Conservation (phyloP, 2,797 vertebrate species). For the Karalla daura region DNA sequence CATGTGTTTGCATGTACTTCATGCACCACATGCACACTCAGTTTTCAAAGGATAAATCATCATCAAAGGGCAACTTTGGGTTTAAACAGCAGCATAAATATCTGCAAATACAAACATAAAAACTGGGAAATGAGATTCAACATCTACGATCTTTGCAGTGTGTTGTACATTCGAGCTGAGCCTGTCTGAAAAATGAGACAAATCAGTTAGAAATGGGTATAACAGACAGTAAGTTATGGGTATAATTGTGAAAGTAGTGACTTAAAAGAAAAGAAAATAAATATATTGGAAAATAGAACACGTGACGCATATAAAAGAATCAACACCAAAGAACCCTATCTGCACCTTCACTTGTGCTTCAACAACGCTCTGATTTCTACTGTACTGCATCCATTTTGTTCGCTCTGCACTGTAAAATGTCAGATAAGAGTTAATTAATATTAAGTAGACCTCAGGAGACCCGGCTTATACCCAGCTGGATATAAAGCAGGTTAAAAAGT, state of each 20-base stretch:
- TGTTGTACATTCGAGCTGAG: background rate
- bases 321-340: background rate
- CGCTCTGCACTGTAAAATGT: background rate
- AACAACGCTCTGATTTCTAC: background rate
- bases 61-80: background rate
- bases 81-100: background rate
- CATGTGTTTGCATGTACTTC: background rate
- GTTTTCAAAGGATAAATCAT: background rate
- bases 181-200: background rate
- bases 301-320: too few species aligned
- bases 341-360: background rate
- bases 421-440: too few species aligned
- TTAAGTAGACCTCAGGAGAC: too few species aligned
- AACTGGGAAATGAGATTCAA: background rate
- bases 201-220: background rate
- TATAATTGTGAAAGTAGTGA: too few species aligned
- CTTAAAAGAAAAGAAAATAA: too few species aligned
- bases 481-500: too few species aligned
- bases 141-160: background rate
- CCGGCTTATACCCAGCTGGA: too few species aligned
- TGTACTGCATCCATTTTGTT: background rate
- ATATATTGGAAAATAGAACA: too few species aligned
- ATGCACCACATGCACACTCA: slow-evolving; percentile 7
- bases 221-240: too few species aligned
- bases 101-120: background rate